phyloP scores from a whole-genome alignment of 2,888 invertebrate species.

The Apodemia zela region DNA sequence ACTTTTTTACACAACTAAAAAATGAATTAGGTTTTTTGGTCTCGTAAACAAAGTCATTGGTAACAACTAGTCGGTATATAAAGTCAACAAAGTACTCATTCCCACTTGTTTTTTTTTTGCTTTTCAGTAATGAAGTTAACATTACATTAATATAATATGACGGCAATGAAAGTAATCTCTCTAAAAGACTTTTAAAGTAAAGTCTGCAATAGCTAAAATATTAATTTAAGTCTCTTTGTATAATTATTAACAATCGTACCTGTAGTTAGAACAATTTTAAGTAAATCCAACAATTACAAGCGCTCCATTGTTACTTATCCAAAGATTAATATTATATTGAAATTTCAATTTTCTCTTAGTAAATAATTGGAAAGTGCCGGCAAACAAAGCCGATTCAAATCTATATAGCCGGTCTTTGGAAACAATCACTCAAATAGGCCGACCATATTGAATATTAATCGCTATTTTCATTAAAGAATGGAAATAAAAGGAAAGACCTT shows the following conservation, averaged over 20 bases:
- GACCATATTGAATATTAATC: slow-evolving; percentile 79
- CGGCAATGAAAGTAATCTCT: background rate
- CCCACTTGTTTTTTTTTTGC: too few relatives aligned
- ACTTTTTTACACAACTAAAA: too few relatives aligned
- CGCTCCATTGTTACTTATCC: slow-evolving; percentile 21
- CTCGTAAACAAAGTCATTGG: too few relatives aligned
- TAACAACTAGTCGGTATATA: too few relatives aligned
- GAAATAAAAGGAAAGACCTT: slow-evolving; percentile 68
- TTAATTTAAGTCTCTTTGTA: slow-evolving; percentile 17
- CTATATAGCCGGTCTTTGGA: slow-evolving; percentile 47
- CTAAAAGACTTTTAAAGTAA: background rate
- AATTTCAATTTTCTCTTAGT: slow-evolving; percentile 48
- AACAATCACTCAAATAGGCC: slow-evolving; percentile 77
- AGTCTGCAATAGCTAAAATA: slow-evolving; percentile 16
- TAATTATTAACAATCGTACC: slow-evolving; percentile 12
- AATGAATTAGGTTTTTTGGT: too few relatives aligned
- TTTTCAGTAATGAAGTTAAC: too few relatives aligned
- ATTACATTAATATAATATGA: background rate
- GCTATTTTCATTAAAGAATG: slow-evolving; percentile 72
- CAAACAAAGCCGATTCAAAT: slow-evolving; percentile 54
- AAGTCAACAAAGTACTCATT: too few relatives aligned
- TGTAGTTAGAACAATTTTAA: slow-evolving; percentile 6
- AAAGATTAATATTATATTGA: slow-evolving; percentile 51
- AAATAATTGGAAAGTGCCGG: slow-evolving; percentile 46
- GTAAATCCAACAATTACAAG: slow-evolving; percentile 16